phyloP scores from a whole-genome alignment of 2,113 vertebrate species.

The Zonotrichia leucophrys region DNA sequence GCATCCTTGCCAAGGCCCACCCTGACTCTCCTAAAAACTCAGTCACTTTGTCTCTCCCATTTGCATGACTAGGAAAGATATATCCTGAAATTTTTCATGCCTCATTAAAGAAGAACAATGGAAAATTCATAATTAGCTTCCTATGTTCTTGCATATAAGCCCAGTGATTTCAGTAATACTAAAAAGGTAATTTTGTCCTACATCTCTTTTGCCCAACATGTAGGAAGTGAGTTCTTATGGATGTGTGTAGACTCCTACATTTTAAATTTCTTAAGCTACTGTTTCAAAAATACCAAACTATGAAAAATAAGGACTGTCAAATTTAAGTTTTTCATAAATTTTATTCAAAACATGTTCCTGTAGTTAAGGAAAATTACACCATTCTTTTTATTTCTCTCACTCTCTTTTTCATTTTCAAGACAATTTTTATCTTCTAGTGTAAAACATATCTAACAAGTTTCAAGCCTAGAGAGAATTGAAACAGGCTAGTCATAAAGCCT shows the following conservation, averaged over 20 bases:
- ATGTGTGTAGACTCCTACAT: neutral
- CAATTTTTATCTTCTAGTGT: neutral
- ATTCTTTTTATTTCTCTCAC: neutral
- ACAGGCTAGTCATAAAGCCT: conserved; percentile 22
- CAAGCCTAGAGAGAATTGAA: conserved; percentile 32
- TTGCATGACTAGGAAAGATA: neutral
- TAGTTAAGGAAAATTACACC: neutral
- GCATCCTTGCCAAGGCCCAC: neutral
- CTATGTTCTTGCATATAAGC: neutral
- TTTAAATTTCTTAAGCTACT: neutral
- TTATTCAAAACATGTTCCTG: neutral
- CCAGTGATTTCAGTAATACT: neutral
- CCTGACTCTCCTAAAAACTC: neutral
- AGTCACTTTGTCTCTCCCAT: neutral
- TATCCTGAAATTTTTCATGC: neutral
- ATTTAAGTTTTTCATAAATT: conserved; percentile 2
- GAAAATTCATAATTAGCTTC: neutral
- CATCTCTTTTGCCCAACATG: neutral
- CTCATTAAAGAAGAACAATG: neutral
- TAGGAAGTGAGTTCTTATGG: neutral
- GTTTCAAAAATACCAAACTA: neutral
- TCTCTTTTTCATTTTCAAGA: neutral
- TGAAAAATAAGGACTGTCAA: neutral
- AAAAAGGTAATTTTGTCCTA: neutral
- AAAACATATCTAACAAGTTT: conserved; percentile 22